Base-by-base conservation (phyloP, 2,888 invertebrate genomes). In the Antheraea yamamai region DNA sequence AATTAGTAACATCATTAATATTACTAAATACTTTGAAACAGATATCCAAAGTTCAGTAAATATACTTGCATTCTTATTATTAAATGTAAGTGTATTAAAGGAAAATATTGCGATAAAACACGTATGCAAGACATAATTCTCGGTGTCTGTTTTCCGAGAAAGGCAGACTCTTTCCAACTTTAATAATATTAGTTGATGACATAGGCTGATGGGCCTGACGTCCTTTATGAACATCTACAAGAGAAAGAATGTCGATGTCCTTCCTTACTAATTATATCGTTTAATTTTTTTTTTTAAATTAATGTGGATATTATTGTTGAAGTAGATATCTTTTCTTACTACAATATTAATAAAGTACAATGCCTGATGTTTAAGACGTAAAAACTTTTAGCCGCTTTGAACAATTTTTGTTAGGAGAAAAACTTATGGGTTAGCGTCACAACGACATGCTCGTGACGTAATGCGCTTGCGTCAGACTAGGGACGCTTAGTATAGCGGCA, bases 141-240 rank as follows among this genome's bases (percentile, higher is more conserved):
- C 30, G 30, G 30, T 14, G 30, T 66, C 10, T 4, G 30, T 30
- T 30, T 66, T 66, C 64, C 30, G 30, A 66, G 64, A 66, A 66
- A 30, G 64, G 64, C 14, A 20, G 55, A 47, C 12, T 47, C 23
- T 61, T 61, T 72, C 26, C 16, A 26, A 20, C 4, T 55, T 73
- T 58, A 55, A 16, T 73, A 55, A 30, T 30, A 73, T 73, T 73
- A 55, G 52, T 66, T 66, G 14, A 66, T 66, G 26, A 66, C 64
- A 66, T 30, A 66, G 30, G 4, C 30, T 4, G 64, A 66, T 30
- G 30, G 14, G 26, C 26, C 64, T 64, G 64, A 64, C 64, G 64
- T 1, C 1, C 47, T 10, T 66, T 66, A 14, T 16, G 14, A 30
- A 16, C 16, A 6, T 66, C 30, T 26, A 4, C 26, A 16, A 66